Evolutionary conservation across 2,888 invertebrate genomes (phyloP).

Genomic region (Tryphoninae sp.): DNA sequence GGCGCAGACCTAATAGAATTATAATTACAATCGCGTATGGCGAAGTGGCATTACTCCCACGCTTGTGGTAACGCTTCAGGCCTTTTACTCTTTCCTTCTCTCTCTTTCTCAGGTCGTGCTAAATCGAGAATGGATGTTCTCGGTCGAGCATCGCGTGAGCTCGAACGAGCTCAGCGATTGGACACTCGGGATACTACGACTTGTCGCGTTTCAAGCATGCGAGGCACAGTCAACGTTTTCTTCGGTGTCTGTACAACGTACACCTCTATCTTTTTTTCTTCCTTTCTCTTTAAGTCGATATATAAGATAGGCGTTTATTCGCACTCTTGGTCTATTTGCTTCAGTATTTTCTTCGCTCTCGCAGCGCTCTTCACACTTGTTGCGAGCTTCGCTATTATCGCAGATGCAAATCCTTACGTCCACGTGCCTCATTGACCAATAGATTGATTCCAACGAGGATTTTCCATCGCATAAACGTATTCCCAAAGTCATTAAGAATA

Average conservation of each 20-base stretch:
- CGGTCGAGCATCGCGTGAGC: conserved; percentile 61
- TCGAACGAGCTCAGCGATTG: conserved; percentile 54
- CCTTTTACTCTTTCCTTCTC: neutral
- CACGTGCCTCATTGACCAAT: conserved; percentile 43
- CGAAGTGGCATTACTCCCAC: conserved; percentile 47
- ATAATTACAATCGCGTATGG: conserved; percentile 10
- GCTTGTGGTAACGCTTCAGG: conserved; percentile 24
- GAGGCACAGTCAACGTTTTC: conserved; percentile 26
- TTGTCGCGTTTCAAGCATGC: conserved; percentile 45
- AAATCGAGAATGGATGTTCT: conserved; percentile 62
- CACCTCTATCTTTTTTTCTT: neutral
- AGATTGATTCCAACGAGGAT: neutral
- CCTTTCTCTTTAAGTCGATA: neutral
- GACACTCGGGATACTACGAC: conserved; percentile 53
- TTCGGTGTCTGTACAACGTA: neutral
- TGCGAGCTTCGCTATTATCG: neutral
- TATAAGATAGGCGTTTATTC: neutral
- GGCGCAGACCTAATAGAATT: conserved; percentile 5
- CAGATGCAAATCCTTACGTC: neutral
- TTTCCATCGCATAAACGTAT: too few species aligned
- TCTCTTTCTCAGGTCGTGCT: conserved; percentile 35
- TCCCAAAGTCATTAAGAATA: too few species aligned
- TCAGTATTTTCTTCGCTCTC: conserved; percentile 7
- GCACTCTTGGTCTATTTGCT: neutral
- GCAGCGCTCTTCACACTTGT: neutral